A percentile compares a stretch with the other conserved stretches of the same genome.
These are phyloP conservation scores for Clitarchus hookeri DNA, from an alignment of 2,888 invertebrate species.

Conservation along the genomic window DNA sequence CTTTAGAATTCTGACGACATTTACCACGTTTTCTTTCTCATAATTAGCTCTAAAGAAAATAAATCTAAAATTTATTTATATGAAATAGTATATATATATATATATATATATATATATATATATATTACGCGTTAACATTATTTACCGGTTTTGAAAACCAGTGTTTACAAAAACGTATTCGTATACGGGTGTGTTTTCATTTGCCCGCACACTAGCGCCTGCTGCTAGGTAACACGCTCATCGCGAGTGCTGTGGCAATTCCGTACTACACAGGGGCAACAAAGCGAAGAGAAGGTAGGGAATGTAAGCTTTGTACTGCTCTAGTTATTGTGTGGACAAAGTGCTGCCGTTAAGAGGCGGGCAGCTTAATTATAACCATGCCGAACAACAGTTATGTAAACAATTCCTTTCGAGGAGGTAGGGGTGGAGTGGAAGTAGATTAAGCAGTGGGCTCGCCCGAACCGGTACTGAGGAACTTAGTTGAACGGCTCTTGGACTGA, in stretches of 20 bases:
- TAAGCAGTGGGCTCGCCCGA: neutral
- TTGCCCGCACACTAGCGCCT: neutral
- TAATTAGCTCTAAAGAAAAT: no score
- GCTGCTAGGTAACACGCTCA: neutral
- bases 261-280: neutral
- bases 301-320: neutral
- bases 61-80: no score
- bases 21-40: no score
- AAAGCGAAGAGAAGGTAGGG: neutral
- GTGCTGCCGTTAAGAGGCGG: conserved; percentile 14
- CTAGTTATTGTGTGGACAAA: conserved; percentile 2
- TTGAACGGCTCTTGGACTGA: neutral
- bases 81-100: no score
- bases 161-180: no score
- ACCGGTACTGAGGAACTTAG: neutral
- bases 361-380: neutral
- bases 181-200: no score
- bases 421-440: neutral
- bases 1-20: no score
- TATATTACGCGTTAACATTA: no score
- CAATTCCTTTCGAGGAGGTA: neutral
- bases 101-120: no score
- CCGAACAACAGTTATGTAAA: conserved; percentile 14
- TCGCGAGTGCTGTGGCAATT: neutral
- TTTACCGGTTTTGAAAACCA: no score